These are phyloP conservation scores for Meda fulgida DNA, from an alignment of 2,797 vertebrate species.

Conservation along the genomic window DNA sequence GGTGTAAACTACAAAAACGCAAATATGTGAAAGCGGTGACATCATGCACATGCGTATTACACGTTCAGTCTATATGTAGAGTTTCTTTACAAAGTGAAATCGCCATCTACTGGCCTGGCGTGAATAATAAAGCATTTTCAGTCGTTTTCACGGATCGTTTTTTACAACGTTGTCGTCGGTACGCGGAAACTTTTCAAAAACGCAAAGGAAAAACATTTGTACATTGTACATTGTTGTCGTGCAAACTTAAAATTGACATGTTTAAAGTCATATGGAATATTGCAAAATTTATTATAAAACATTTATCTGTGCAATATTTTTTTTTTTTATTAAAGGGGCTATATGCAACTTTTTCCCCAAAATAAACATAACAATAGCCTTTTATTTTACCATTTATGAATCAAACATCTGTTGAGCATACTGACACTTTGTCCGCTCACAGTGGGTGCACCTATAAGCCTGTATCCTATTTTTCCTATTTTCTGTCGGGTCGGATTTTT, in stretches of 20 bases:
- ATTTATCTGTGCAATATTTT: too few relatives aligned
- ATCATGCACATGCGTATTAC: background rate
- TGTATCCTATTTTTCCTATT: too few relatives aligned
- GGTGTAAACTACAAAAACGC: background rate
- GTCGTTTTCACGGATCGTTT: background rate
- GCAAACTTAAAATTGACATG: background rate
- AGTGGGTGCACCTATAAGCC: too few relatives aligned
- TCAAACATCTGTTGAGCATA: too few relatives aligned
- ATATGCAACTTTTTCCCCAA: too few relatives aligned
- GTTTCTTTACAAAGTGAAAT: background rate
- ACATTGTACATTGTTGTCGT: background rate
- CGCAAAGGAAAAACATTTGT: background rate
- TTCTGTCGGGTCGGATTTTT: too few relatives aligned
- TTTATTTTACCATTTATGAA: too few relatives aligned
- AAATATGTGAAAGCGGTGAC: background rate
- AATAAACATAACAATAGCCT: too few relatives aligned
- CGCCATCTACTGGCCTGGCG: background rate
- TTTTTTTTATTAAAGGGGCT: too few relatives aligned
- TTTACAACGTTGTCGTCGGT: background rate
- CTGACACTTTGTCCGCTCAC: too few relatives aligned
- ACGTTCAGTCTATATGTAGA: background rate
- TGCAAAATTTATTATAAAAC: too few relatives aligned
- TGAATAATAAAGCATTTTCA: background rate
- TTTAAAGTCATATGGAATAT: too few relatives aligned
- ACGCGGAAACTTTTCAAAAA: background rate